Base-by-base conservation (phyloP, 2,888 invertebrate genomes). In the Magallana nippona region DNA sequence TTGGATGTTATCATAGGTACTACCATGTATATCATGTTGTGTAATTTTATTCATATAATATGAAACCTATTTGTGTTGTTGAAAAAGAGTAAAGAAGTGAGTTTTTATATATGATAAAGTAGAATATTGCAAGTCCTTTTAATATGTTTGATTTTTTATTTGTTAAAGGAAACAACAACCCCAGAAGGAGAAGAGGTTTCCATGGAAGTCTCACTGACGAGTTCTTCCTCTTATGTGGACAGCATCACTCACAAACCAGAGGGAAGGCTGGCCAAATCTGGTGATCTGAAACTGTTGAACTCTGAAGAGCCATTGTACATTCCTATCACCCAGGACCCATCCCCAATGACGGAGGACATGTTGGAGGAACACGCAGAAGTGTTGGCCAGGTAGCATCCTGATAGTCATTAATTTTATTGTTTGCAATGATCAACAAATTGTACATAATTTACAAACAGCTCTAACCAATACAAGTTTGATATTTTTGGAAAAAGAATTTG, bases 341-440 rank as follows among this genome's bases (percentile, higher is more conserved):
- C 98, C 5, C 98, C 99, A 15, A 97, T 99, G 95, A 99, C 99
- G 0, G 99, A 99, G 94, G 99, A 99, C 95, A 97, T 98, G 94
- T 94, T 99, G 85, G 97, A 98, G 92, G 98, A 98, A 93, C 98
- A 99, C 93, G 97, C 98, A 0, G 97, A 98, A 93, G 96, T 97
- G 81, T 96, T 99, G 95, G 95, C 98, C 80, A 96, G 92, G 93
- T 93, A 89, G 83, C 44, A 89, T 78, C 55, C 10, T 56, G 11
- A 2, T 44, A 2, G 13, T 8, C 44, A 8, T 44, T 27, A 27
- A 2, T 27, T 27, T 44, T 44, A 44, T 44, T 44, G 44, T 3
- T 44, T 8, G 8, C 44, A 44, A 5, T 60, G 62, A 60, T n/a
- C 62, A 77, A n/a, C 10, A 0, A 44, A 44, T 44, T 44, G 13